Evolutionary conservation across 2,113 vertebrate species (phyloP).

Genomic region (Sylvia atricapilla): DNA sequence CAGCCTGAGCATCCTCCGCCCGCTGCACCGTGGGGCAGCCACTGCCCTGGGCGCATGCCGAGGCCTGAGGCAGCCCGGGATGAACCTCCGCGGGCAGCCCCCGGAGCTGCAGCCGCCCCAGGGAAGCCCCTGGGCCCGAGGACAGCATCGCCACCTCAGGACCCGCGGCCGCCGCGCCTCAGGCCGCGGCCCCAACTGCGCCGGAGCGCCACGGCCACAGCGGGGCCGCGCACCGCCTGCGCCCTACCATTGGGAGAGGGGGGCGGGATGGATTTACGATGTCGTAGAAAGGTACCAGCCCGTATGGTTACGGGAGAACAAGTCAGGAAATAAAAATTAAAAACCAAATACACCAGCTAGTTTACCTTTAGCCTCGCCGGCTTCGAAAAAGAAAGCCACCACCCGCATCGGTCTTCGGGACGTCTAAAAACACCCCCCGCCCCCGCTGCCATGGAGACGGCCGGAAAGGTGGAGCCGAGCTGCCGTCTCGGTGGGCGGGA

Average conservation of each 20-base stretch:
- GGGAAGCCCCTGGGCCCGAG: too few species aligned
- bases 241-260: not conserved
- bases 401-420: not conserved
- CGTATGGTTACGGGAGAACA: rapidly evolving
- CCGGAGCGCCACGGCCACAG: not conserved
- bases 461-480: not conserved
- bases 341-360: not conserved
- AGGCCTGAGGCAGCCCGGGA: not conserved
- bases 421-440: not conserved
- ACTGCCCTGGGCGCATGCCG: not conserved
- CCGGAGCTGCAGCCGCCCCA: rapidly evolving
- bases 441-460: not conserved
- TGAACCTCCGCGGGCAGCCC: rapidly evolving
- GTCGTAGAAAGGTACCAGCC: not conserved
- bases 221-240: not conserved
- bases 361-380: not conserved
- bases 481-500: rapidly evolving
- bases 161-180: rapidly evolving
- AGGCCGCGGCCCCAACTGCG: not conserved
- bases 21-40: not conserved
- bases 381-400: not conserved
- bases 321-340: not conserved
- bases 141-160: rapidly evolving
- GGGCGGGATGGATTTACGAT: rapidly evolving
- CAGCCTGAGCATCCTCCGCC: not conserved